Evolutionary conservation across 2,888 invertebrate species (phyloP).

Genomic region (Xestia rhomboidea): DNA sequence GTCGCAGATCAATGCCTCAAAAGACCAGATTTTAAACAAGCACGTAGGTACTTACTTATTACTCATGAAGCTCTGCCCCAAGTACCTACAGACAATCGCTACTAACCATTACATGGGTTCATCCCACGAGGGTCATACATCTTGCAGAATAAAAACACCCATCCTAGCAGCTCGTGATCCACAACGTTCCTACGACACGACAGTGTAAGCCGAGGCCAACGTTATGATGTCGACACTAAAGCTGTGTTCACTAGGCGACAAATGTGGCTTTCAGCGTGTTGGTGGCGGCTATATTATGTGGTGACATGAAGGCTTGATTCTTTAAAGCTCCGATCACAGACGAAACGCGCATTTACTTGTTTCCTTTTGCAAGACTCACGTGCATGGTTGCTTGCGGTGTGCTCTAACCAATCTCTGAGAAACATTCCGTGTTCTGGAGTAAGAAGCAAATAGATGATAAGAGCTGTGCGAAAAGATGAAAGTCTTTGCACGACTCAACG

Average conservation of each 20-base stretch:
- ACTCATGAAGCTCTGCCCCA: slow-evolving; percentile 6
- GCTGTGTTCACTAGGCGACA: slow-evolving; percentile 29
- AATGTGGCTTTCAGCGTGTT: slow-evolving; percentile 30
- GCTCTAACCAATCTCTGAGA: background rate
- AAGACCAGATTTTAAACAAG: slow-evolving; percentile 10
- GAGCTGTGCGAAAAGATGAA: background rate
- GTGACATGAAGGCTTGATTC: background rate
- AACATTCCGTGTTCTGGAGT: background rate
- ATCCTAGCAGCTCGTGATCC: slow-evolving; percentile 30
- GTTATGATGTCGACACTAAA: slow-evolving; percentile 35
- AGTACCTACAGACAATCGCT: slow-evolving; percentile 33
- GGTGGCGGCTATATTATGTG: slow-evolving; percentile 9
- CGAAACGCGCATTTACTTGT: background rate
- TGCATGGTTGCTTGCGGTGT: background rate
- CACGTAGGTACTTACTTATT: background rate
- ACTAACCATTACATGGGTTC: slow-evolving; percentile 51
- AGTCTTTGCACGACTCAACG: background rate
- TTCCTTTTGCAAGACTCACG: background rate
- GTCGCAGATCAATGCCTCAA: background rate
- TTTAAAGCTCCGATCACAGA: background rate
- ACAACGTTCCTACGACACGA: slow-evolving; percentile 25
- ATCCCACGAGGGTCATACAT: slow-evolving; percentile 53
- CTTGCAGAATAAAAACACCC: slow-evolving; percentile 51
- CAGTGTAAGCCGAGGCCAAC: slow-evolving; percentile 28
- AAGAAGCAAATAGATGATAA: background rate